Conservation (phyloP, 2,888 invertebrate species). For the Polydrusus cervinus region DNA sequence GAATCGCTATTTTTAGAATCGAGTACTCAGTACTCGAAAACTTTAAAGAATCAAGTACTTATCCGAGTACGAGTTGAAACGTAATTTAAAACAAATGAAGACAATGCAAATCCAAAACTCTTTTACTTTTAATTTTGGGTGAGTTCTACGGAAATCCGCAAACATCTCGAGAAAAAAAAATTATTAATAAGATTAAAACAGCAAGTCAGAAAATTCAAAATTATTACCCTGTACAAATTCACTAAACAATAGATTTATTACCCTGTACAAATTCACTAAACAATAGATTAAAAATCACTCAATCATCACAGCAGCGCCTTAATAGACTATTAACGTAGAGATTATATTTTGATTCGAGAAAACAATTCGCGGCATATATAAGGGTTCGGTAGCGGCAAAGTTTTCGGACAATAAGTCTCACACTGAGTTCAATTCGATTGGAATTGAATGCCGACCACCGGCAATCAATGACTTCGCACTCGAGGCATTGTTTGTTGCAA, state of each 20-base stretch:
- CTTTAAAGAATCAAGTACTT: no score
- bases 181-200: neutral
- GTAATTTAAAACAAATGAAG: no score
- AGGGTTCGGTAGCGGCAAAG: constrained; percentile 64
- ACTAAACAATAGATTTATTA: constrained; percentile 45
- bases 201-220: constrained; percentile 46
- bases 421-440: constrained; percentile 69
- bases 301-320: constrained; percentile 46
- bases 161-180: neutral
- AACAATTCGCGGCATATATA: constrained; percentile 43
- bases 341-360: constrained; percentile 53
- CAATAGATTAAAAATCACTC: constrained; percentile 51
- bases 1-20: no score
- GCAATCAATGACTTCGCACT: constrained; percentile 69
- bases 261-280: constrained; percentile 38
- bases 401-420: constrained; percentile 67
- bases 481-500: constrained; percentile 69
- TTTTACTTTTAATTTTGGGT: neutral
- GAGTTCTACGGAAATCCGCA: neutral
- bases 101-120: no score
- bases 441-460: constrained; percentile 70
- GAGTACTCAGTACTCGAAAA: no score
- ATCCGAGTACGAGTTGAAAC: no score
- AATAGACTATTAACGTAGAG: constrained; percentile 52
- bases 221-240: constrained; percentile 42